Evolutionary conservation across 2,888 invertebrate genomes (phyloP).

Genomic region (Epinotia bilunana): DNA sequence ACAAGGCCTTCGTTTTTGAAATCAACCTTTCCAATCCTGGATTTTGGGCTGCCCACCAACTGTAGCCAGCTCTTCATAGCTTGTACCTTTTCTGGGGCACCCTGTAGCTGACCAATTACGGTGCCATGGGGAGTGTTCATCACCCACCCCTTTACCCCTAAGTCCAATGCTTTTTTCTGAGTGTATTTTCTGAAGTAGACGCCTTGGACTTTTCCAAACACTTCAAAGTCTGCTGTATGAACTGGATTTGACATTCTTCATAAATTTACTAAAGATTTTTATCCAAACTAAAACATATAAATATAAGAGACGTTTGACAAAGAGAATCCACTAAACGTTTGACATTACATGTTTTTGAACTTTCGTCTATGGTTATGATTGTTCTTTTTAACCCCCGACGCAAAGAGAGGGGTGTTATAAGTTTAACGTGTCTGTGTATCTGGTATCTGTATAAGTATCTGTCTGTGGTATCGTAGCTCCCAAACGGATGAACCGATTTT

Average conservation of each 20-base stretch:
- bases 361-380: not conserved
- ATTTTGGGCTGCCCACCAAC: slow-evolving; percentile 87
- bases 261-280: slow-evolving; percentile 6
- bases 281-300: not conserved
- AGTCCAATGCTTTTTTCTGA: slow-evolving; percentile 84
- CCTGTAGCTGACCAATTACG: slow-evolving; percentile 88
- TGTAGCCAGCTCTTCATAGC: slow-evolving; percentile 86
- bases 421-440: too few relatives aligned
- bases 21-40: slow-evolving; percentile 86
- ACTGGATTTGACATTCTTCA: slow-evolving; percentile 56
- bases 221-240: slow-evolving; percentile 81
- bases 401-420: too few relatives aligned
- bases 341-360: not conserved
- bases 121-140: slow-evolving; percentile 89
- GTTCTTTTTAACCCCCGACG: not conserved
- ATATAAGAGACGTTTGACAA: not conserved
- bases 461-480: too few relatives aligned
- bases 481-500: too few relatives aligned
- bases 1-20: slow-evolving; percentile 86
- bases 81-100: slow-evolving; percentile 80
- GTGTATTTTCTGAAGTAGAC: slow-evolving; percentile 86
- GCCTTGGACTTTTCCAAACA: slow-evolving; percentile 86
- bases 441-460: too few relatives aligned
- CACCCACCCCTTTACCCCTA: slow-evolving; percentile 89
- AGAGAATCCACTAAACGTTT: not conserved